Percentiles rank a stretch among this genome's conserved stretches.
These are phyloP conservation scores for Callipepla californica DNA, from an alignment of 2,113 vertebrate species.

Conservation along the genomic window DNA sequence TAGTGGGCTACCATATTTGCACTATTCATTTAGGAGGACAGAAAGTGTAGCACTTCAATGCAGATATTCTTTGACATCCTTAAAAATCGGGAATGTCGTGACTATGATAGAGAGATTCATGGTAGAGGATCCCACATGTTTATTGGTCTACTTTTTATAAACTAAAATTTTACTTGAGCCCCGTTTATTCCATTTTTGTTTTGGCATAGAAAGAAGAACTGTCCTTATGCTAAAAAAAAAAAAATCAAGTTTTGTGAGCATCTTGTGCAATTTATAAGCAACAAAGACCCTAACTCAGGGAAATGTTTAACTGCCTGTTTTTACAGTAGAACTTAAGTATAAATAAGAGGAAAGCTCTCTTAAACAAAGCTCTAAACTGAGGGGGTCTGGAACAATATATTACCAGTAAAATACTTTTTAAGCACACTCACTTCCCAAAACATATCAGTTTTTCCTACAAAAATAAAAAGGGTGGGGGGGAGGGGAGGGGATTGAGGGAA, in stretches of 20 bases:
- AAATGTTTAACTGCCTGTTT: not conserved
- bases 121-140: not conserved
- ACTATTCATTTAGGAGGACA: slow-evolving; percentile 39
- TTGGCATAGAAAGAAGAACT: not conserved
- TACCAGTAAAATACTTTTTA: not conserved
- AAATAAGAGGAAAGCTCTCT: not conserved
- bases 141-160: not conserved
- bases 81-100: not conserved
- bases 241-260: not conserved
- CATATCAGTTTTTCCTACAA: not conserved
- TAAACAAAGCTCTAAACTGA: not conserved
- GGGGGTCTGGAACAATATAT: not conserved
- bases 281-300: not conserved
- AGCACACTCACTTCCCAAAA: not conserved
- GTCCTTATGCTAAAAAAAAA: not conserved
- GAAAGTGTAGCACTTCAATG: slow-evolving; percentile 12
- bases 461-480: not conserved
- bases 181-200: not conserved
- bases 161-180: not conserved
- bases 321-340: not conserved
- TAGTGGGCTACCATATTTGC: slow-evolving; percentile 47
- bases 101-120: not conserved
- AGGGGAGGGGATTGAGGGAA: not conserved
- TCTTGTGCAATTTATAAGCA: not conserved
- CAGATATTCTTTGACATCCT: slow-evolving; percentile 1